Conservation (phyloP, 2,797 vertebrate genomes). For the Morelia viridis region DNA sequence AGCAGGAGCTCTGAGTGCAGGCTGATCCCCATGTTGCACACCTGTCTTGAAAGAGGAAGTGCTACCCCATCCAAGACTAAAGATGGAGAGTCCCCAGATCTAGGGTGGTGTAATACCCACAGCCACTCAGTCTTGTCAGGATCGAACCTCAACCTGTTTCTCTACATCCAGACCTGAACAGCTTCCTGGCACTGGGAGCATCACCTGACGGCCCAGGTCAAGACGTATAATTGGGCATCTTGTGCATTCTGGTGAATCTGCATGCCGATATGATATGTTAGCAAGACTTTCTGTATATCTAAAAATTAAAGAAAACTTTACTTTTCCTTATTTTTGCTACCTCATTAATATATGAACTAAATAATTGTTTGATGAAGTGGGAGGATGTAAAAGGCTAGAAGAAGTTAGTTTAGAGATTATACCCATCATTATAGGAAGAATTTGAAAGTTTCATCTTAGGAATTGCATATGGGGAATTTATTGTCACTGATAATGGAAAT, state of each 20-base stretch:
- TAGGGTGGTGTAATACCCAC: background rate
- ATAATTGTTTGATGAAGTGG: conserved; percentile 13
- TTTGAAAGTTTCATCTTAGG: background rate
- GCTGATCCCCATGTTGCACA: background rate
- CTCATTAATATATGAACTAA: background rate
- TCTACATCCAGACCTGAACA: background rate
- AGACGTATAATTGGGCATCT: background rate
- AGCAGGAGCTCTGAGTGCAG: background rate
- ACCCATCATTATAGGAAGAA: background rate
- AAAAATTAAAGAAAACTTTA: background rate
- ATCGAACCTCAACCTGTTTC: background rate
- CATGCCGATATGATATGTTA: background rate
- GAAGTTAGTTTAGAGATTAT: conserved; percentile 6
- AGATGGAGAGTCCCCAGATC: background rate
- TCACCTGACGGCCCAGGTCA: background rate
- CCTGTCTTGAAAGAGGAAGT: background rate
- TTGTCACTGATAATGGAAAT: conserved; percentile 16
- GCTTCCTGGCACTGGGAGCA: background rate
- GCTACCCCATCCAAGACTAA: background rate
- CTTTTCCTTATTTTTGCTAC: background rate
- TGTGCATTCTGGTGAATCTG: background rate
- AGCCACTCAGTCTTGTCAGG: background rate
- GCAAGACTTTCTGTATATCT: background rate
- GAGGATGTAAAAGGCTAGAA: conserved; percentile 10
- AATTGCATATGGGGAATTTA: conserved; percentile 3